Percentiles rank a stretch among this genome's conserved stretches.
phyloP scores from a whole-genome alignment of 1,140 invertebrate species.

The Frieseomelitta varia region DNA sequence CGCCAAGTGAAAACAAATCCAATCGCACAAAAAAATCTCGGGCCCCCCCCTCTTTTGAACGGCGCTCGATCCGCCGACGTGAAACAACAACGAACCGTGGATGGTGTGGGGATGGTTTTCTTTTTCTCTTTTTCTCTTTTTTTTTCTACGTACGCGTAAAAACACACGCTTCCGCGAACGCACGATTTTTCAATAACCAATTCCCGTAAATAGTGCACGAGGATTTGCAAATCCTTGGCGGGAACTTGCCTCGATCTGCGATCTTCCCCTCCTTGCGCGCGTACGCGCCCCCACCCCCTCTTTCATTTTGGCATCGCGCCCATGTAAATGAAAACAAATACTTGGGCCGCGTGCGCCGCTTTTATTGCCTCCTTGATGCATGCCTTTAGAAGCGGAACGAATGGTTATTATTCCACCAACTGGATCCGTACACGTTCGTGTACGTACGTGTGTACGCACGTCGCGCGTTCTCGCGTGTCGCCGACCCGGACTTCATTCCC shows the following conservation, averaged over 20 bases:
- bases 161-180: conserved; percentile 68
- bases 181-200: conserved; percentile 78
- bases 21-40: conserved; percentile 5
- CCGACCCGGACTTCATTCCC: conserved; percentile 2
- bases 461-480: conserved; percentile 27
- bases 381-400: conserved; percentile 78
- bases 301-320: conserved; percentile 73
- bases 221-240: conserved; percentile 62
- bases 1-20: conserved; percentile 13
- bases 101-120: background rate
- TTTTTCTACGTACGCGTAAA: conserved; percentile 44
- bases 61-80: background rate
- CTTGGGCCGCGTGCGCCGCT: conserved; percentile 69
- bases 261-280: background rate
- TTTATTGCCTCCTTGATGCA: conserved; percentile 79
- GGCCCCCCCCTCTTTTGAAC: background rate
- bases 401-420: conserved; percentile 77
- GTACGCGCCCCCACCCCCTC: conserved; percentile 46
- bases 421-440: conserved; percentile 64
- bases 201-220: conserved; percentile 76
- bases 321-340: conserved; percentile 81
- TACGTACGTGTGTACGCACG: background rate
- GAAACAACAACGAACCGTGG: conserved; percentile 7
- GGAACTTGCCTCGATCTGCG: conserved; percentile 29
- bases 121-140: background rate